Evolutionary conservation across 1,140 invertebrate genomes (phyloP).

Genomic region (Oryzaephilus surinamensis): DNA sequence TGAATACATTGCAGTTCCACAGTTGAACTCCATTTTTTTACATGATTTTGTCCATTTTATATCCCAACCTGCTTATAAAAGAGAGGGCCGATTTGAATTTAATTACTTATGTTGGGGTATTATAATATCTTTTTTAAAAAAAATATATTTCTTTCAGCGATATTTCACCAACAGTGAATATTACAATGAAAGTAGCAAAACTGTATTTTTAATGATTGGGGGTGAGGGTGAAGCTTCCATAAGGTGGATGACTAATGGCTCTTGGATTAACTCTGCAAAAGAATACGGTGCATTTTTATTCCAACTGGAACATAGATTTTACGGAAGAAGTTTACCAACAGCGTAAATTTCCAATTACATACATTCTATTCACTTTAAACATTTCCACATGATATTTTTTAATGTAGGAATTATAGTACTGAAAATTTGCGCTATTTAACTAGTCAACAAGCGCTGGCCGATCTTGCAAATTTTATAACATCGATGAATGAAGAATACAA

Average conservation of each 20-base stretch:
- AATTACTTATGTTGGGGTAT: too few species aligned
- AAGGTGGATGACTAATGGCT: conserved; percentile 74
- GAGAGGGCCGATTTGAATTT: too few species aligned
- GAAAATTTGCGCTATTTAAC: conserved; percentile 72
- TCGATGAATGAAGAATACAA: conserved; percentile 55
- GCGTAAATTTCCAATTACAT: conserved; percentile 37
- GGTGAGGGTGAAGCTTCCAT: conserved; percentile 58
- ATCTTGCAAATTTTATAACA: conserved; percentile 71
- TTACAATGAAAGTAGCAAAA: too few species aligned
- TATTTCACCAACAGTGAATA: too few species aligned
- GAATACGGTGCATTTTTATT: conserved; percentile 71
- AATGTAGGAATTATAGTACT: conserved; percentile 62
- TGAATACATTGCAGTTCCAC: too few species aligned
- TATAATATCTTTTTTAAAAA: too few species aligned
- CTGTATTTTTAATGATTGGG: conserved; percentile 82
- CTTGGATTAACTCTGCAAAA: conserved; percentile 75
- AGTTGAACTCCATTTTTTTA: too few species aligned
- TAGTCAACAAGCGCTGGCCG: conserved; percentile 81
- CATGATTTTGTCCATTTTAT: too few species aligned
- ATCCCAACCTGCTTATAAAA: too few species aligned
- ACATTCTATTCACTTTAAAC: too few species aligned
- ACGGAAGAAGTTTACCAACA: conserved; percentile 84
- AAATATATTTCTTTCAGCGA: too few species aligned
- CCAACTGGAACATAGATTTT: conserved; percentile 82
- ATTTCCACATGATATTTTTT: too few species aligned